These are phyloP conservation scores for Drosophila koepferae DNA, from an alignment of 2,888 invertebrate genomes.

Conservation along the genomic window DNA sequence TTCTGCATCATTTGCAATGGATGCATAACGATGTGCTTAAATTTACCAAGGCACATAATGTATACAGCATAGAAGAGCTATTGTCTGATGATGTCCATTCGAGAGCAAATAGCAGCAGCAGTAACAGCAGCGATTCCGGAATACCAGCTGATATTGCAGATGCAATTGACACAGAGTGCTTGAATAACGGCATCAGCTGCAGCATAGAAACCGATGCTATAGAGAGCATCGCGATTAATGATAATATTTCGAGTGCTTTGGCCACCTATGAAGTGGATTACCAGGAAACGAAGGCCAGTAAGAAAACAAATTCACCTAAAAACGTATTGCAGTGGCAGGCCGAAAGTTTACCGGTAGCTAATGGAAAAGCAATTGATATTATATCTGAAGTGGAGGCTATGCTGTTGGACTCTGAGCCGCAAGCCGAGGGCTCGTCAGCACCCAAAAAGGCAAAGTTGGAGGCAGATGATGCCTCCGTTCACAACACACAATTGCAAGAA, in stretches of 20 bases:
- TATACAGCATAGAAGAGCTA: slow-evolving; percentile 69
- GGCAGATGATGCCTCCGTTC: background rate
- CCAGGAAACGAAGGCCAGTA: background rate
- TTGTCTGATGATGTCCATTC: slow-evolving; percentile 28
- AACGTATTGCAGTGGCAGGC: slow-evolving; percentile 4
- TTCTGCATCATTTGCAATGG: slow-evolving; percentile 63
- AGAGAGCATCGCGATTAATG: background rate
- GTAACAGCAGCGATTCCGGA: slow-evolving; percentile 18
- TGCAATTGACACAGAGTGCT: background rate
- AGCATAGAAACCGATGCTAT: background rate
- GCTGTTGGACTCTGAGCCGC: slow-evolving; percentile 15
- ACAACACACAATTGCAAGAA: slow-evolving; percentile 6
- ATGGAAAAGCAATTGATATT: slow-evolving; percentile 7
- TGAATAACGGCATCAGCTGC: background rate
- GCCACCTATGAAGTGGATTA: slow-evolving; percentile 21
- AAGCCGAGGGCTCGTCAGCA: background rate
- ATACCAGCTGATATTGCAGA: slow-evolving; percentile 18
- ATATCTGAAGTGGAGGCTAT: slow-evolving; percentile 44
- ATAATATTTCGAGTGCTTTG: slow-evolving; percentile 12
- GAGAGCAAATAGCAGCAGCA: slow-evolving; percentile 12
- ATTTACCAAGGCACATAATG: slow-evolving; percentile 48
- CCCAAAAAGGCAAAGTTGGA: background rate
- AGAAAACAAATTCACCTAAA: background rate
- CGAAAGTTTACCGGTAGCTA: background rate
- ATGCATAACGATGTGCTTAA: slow-evolving; percentile 54